A percentile compares a stretch with the other conserved stretches of the same genome.
phyloP scores from a whole-genome alignment of 2,888 invertebrate genomes.

The Orgyia antiqua region DNA sequence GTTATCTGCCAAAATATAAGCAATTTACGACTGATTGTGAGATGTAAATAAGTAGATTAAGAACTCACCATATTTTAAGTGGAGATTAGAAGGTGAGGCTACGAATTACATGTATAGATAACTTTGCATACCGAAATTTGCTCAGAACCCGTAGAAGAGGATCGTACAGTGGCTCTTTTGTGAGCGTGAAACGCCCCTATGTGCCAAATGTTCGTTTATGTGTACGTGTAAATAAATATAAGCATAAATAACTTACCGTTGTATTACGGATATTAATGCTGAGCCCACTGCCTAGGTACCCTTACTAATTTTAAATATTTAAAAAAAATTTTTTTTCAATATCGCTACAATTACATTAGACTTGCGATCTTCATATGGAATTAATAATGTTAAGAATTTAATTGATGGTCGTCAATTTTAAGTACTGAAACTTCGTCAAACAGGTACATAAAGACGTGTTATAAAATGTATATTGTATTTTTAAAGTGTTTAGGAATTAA shows the following conservation, averaged over 20 bases:
- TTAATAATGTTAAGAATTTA: slow-evolving; percentile 31
- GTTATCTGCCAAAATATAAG: slow-evolving; percentile 70
- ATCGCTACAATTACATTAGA: slow-evolving; percentile 27
- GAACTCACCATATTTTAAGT: slow-evolving; percentile 64
- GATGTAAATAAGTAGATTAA: slow-evolving; percentile 73
- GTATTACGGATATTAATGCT: slow-evolving; percentile 39
- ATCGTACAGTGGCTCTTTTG: slow-evolving; percentile 47
- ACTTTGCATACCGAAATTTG: slow-evolving; percentile 74
- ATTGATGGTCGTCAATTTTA: slow-evolving; percentile 46
- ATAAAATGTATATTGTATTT: slow-evolving; percentile 31
- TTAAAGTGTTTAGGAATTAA: slow-evolving; percentile 38
- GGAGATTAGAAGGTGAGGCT: slow-evolving; percentile 50
- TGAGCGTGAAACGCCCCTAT: slow-evolving; percentile 66
- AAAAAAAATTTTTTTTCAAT: too few species aligned
- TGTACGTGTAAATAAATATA: slow-evolving; percentile 55
- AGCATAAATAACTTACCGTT: slow-evolving; percentile 39
- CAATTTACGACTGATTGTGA: slow-evolving; percentile 74
- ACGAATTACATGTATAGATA: slow-evolving; percentile 65
- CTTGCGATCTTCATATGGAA: slow-evolving; percentile 27
- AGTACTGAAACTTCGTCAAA: slow-evolving; percentile 36
- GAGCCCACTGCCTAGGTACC: slow-evolving; percentile 5
- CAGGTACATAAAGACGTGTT: slow-evolving; percentile 34
- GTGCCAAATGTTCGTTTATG: slow-evolving; percentile 69
- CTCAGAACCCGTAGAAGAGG: slow-evolving; percentile 69
- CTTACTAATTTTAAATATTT: too few species aligned